phyloP scores from a whole-genome alignment of 2,888 invertebrate species.

The Ophraella communa region DNA sequence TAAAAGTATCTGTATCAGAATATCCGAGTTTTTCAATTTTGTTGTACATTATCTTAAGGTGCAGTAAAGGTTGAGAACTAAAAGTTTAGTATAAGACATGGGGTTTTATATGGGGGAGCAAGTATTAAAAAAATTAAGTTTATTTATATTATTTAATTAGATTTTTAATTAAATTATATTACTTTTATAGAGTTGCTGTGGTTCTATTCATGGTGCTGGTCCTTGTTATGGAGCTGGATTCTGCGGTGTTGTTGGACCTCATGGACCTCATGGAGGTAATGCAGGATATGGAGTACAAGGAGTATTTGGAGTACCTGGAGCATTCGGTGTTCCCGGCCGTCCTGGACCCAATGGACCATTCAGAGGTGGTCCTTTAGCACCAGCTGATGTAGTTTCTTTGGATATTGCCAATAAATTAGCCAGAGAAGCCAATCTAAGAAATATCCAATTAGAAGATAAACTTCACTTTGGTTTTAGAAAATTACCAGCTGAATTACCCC shows the following conservation, averaged over 20 bases:
- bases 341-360: not conserved
- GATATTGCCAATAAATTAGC: slow-evolving; percentile 59
- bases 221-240: not conserved
- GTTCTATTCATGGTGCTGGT: not conserved
- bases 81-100: too few species aligned
- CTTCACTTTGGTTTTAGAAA: slow-evolving; percentile 63
- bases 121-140: too few species aligned
- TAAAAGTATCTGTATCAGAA: too few species aligned
- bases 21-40: too few species aligned
- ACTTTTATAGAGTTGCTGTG: slow-evolving; percentile 4
- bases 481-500: slow-evolving; percentile 58
- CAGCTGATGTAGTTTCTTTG: slow-evolving; percentile 63
- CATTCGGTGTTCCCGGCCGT: not conserved
- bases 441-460: slow-evolving; percentile 58
- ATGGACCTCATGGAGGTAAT: not conserved
- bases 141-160: not conserved
- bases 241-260: not conserved
- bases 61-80: too few species aligned
- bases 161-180: too few species aligned
- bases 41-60: too few species aligned
- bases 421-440: slow-evolving; percentile 55
- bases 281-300: not conserved
- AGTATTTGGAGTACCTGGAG: not conserved
- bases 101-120: too few species aligned
- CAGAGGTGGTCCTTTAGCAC: slow-evolving; percentile 34